Percentiles rank a stretch among this genome's conserved stretches.
Evolutionary conservation across 2,113 vertebrate species (phyloP).

Genomic region (Vanacampus margaritifer): DNA sequence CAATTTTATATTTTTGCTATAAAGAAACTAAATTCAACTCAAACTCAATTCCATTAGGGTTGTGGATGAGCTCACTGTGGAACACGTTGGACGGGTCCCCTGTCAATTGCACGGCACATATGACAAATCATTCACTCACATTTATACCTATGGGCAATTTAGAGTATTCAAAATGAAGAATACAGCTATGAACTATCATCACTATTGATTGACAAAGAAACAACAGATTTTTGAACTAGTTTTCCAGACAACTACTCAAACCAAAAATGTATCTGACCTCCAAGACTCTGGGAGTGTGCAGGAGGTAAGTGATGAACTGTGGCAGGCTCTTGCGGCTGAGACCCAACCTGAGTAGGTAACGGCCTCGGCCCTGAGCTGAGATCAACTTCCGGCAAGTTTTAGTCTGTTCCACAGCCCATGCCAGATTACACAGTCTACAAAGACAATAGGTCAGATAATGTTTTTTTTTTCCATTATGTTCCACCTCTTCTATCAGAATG

Average conservation of each 20-base stretch:
- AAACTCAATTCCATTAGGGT: no score
- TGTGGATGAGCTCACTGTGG: no score
- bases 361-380: constrained; percentile 72
- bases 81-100: no score
- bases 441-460: no score
- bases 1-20: no score
- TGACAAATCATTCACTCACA: no score
- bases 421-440: constrained; percentile 61
- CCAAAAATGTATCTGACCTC: constrained; percentile 55
- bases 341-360: constrained; percentile 69
- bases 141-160: no score
- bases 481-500: neutral
- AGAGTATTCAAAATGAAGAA: no score
- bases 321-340: constrained; percentile 70
- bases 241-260: neutral
- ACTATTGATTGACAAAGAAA: no score
- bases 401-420: constrained; percentile 64
- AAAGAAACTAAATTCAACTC: no score
- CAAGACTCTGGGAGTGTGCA: constrained; percentile 62
- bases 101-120: no score
- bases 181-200: no score
- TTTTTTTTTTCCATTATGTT: neutral
- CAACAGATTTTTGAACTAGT: neutral
- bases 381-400: constrained; percentile 64
- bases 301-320: constrained; percentile 67